Evolutionary conservation across 2,888 invertebrate genomes (phyloP).

Genomic region (Lordiphosa andalusiaca): DNA sequence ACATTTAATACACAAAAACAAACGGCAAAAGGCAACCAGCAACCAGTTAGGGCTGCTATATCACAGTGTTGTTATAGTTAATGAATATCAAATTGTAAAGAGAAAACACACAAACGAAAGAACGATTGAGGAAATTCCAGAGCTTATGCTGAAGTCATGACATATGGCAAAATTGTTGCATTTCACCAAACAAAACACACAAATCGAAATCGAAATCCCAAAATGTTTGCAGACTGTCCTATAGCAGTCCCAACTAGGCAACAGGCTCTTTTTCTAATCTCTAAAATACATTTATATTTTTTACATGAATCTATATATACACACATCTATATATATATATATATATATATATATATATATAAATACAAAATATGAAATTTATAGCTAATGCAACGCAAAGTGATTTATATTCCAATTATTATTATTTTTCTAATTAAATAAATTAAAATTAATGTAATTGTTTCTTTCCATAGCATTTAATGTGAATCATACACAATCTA

Average conservation of each 20-base stretch:
- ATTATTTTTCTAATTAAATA: constrained; percentile 71
- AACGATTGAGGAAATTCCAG: not conserved
- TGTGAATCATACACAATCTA: constrained; percentile 48
- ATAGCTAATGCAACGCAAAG: constrained; percentile 70
- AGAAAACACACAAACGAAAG: not conserved
- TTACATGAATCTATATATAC: constrained; percentile 43
- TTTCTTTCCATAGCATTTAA: constrained; percentile 73
- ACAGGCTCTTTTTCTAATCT: constrained; percentile 41
- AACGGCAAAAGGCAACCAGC: constrained; percentile 32
- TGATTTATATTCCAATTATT: constrained; percentile 75
- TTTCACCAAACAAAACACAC: constrained; percentile 21
- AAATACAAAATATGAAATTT: constrained; percentile 58
- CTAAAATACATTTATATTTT: constrained; percentile 46
- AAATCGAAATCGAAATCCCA: constrained; percentile 15
- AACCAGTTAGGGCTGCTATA: constrained; percentile 41
- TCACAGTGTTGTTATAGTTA: constrained; percentile 21
- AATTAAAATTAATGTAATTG: constrained; percentile 68
- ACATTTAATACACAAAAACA: constrained; percentile 14
- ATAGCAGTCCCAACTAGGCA: constrained; percentile 43
- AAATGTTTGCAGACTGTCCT: constrained; percentile 30
- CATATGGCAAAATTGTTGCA: constrained; percentile 24
- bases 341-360: constrained; percentile 30
- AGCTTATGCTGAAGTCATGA: not conserved
- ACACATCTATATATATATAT: constrained; percentile 5
- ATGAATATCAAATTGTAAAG: constrained; percentile 11